Base-by-base conservation (phyloP, 2,888 invertebrate species). In the Meiosimyza decipiens region DNA sequence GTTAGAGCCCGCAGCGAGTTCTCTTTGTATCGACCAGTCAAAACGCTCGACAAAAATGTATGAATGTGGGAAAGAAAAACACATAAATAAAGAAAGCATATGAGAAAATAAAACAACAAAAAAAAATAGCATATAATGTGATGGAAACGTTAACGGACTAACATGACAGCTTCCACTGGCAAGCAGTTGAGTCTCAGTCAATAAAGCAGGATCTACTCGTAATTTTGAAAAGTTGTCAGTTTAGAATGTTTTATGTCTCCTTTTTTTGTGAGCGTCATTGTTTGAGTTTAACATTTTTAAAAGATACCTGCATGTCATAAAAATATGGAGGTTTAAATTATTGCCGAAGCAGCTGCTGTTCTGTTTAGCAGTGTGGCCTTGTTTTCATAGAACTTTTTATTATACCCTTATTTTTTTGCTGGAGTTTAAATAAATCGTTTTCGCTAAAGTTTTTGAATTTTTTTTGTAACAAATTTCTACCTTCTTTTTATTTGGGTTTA, bases 161-260 rank as follows among this genome's bases (percentile, higher is more conserved):
- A 62, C 49, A 63, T 63, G 68, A 68, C 68, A 54, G 54, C 52
- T 47, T 28, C 63, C 47, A 28, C 28, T 28, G 28, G 28, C 18
- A 54, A 49, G 33, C 13, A 62, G 28, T 28, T 4, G 28, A 28
- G 28, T 28, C 62, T n/a, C 70, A 49, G 68, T 63, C 68, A 68
- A 72, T 66, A 71, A 63, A 62, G 72, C 62, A 62, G 72, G 67
- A 60, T 49, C 40, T 40, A 40, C 40, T 40, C 40, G 40, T 72
- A 40, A 62, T 62, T 67, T 71, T 67, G 71, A 65, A 16, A 50
- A 63, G 67, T 15, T 67, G 72, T 72, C 72, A 72, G 52, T 55
- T 72, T 62, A 57, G 5, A 13, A 50, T 71, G 65, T 52, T 65
- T 65, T 71, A 60, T 71, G 65, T 51, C 40, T 51, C 59, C 49